Percentiles rank a stretch among this genome's conserved stretches.
Conservation (phyloP, 2,797 vertebrate species). For the Helicolenus hilgendorfi region DNA sequence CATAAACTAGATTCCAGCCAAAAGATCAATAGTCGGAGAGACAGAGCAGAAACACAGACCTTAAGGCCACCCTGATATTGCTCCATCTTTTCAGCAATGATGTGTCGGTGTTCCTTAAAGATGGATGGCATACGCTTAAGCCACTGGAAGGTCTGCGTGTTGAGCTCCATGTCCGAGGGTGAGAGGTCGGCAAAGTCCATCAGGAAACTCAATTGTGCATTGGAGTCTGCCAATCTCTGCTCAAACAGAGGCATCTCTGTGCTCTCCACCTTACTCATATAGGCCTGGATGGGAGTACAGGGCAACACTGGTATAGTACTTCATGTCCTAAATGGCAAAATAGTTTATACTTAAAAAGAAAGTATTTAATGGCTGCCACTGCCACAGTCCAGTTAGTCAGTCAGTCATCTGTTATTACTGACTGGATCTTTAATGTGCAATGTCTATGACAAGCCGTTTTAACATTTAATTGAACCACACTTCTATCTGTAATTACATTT, state of each 20-base stretch:
- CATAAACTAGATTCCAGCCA: not conserved
- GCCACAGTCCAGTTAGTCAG: not conserved
- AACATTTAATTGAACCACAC: too few species aligned
- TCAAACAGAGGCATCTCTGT: slow-evolving; percentile 89
- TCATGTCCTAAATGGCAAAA: not conserved
- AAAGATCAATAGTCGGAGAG: not conserved
- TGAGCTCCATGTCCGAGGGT: slow-evolving; percentile 88
- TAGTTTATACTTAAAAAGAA: not conserved
- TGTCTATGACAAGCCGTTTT: not conserved
- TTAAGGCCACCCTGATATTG: slow-evolving; percentile 92
- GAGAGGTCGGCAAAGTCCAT: slow-evolving; percentile 89
- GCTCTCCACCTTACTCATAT: slow-evolving; percentile 86
- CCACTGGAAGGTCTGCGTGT: slow-evolving; percentile 91
- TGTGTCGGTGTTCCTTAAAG: slow-evolving; percentile 91
- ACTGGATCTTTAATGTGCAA: not conserved
- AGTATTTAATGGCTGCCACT: not conserved
- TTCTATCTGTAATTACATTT: too few species aligned
- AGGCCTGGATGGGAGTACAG: slow-evolving; percentile 77
- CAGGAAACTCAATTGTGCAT: slow-evolving; percentile 89
- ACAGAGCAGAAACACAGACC: slow-evolving; percentile 75
- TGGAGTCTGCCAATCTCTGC: slow-evolving; percentile 88
- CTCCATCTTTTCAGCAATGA: slow-evolving; percentile 88
- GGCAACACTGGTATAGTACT: not conserved
- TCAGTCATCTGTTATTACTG: not conserved
- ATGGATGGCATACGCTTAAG: slow-evolving; percentile 91